Evolutionary conservation across 2,113 vertebrate genomes (phyloP).

Genomic region (Pollachius pollachius): DNA sequence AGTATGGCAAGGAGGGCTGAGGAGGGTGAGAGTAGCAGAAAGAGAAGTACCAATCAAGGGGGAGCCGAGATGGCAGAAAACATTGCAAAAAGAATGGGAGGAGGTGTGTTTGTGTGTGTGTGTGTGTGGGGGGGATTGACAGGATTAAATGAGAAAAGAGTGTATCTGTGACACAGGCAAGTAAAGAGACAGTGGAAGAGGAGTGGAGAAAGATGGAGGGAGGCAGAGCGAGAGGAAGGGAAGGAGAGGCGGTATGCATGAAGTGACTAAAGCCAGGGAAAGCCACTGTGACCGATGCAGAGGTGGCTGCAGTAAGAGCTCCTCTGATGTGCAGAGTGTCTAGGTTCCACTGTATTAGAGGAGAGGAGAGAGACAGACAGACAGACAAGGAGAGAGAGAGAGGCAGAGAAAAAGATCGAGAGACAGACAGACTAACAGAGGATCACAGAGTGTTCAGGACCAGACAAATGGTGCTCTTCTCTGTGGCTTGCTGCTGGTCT

Average conservation of each 20-base stretch:
- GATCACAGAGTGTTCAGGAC: background rate
- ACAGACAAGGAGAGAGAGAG: background rate
- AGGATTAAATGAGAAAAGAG: background rate
- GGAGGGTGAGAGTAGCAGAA: conserved; percentile 20
- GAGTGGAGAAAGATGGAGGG: background rate
- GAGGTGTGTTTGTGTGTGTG: background rate
- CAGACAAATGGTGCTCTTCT: no score
- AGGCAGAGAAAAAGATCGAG: no score
- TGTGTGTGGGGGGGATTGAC: background rate
- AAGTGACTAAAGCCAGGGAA: conserved; percentile 26
- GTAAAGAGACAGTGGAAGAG: background rate
- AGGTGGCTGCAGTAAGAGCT: conserved; percentile 57
- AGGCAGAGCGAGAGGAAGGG: conserved; percentile 34
- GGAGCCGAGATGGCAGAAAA: conserved; percentile 1
- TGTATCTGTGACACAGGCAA: background rate
- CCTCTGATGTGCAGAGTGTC: conserved; percentile 50
- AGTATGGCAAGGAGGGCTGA: background rate
- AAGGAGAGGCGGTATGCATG: conserved; percentile 14
- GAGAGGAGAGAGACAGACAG: conserved; percentile 21
- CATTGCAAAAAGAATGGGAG: background rate
- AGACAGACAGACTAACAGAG: no score
- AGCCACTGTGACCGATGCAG: conserved; percentile 59
- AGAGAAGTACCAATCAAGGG: conserved; percentile 25
- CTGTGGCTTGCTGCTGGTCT: no score
- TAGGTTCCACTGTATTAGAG: conserved; percentile 56